Conservation (phyloP, 2,797 vertebrate species). For the Galagoides demidoff region DNA sequence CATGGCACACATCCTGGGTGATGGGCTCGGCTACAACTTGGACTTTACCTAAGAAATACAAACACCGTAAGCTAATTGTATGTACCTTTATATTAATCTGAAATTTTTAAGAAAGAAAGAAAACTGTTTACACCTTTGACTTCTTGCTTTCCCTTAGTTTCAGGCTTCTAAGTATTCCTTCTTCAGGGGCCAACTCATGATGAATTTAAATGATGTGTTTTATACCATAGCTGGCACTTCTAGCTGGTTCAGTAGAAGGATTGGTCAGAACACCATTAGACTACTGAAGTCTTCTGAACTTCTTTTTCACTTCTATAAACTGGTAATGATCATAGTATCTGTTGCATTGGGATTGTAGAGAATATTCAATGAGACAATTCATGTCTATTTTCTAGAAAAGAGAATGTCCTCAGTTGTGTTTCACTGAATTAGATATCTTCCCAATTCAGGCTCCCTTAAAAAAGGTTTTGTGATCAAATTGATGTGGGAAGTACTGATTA, state of each 20-base stretch:
- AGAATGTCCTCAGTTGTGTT: conserved; percentile 17
- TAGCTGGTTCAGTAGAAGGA: neutral
- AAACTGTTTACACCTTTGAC: neutral
- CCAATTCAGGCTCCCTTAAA: neutral
- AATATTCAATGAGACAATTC: neutral
- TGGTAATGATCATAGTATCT: neutral
- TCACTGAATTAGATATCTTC: neutral
- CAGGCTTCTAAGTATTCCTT: neutral
- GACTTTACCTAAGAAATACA: too few species aligned
- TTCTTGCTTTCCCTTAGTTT: conserved; percentile 4
- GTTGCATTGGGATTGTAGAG: neutral
- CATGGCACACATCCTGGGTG: too few species aligned
- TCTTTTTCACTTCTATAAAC: conserved; percentile 50
- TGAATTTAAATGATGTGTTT: conserved; percentile 16
- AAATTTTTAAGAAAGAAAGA: too few species aligned
- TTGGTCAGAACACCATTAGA: neutral
- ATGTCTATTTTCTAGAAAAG: neutral
- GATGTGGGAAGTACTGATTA: neutral
- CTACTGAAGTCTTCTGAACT: neutral
- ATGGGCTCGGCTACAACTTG: too few species aligned
- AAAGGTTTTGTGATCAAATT: neutral
- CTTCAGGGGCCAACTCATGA: neutral
- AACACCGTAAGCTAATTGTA: too few species aligned
- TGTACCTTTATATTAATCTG: too few species aligned
- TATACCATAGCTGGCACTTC: neutral